phyloP scores from a whole-genome alignment of 2,888 invertebrate genomes.

The Cephalotes varians region DNA sequence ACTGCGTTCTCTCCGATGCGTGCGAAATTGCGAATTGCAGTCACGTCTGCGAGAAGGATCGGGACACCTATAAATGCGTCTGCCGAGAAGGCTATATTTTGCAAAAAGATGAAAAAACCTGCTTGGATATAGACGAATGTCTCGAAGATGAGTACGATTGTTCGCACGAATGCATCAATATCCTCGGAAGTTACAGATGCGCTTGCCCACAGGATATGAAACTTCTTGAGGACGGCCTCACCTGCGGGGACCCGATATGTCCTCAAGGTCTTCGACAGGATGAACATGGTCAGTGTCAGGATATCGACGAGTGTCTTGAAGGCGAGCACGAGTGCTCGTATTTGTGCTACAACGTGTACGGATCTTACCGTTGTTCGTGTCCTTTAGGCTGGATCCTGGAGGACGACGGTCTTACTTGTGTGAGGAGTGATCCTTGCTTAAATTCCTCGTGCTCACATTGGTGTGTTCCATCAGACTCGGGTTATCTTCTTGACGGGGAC shows the following conservation, averaged over 20 bases:
- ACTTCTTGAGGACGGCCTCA: conserved; percentile 83
- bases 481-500: conserved; percentile 84
- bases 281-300: conserved; percentile 73
- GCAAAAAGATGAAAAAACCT: conserved; percentile 84
- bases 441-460: conserved; percentile 81
- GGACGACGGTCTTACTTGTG: conserved; percentile 81
- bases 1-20: conserved; percentile 68
- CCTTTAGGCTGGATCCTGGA: conserved; percentile 86
- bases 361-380: conserved; percentile 89
- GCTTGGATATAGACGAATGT: conserved; percentile 85
- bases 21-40: conserved; percentile 83
- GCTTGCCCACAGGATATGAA: conserved; percentile 76
- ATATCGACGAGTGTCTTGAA: conserved; percentile 85
- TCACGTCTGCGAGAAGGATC: conserved; percentile 86
- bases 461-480: conserved; percentile 75
- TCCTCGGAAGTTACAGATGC: conserved; percentile 84
- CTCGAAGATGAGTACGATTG: conserved; percentile 85
- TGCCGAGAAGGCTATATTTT: conserved; percentile 86
- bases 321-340: conserved; percentile 86
- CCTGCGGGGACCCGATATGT: conserved; percentile 79
- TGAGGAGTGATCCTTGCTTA: conserved; percentile 66
- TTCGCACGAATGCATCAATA: conserved; percentile 79
- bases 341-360: conserved; percentile 87
- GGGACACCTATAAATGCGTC: conserved; percentile 86
- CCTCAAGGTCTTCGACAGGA: conserved; percentile 69